Evolutionary conservation across 2,797 vertebrate species (phyloP).

Genomic region (Ispidina lecontei): DNA sequence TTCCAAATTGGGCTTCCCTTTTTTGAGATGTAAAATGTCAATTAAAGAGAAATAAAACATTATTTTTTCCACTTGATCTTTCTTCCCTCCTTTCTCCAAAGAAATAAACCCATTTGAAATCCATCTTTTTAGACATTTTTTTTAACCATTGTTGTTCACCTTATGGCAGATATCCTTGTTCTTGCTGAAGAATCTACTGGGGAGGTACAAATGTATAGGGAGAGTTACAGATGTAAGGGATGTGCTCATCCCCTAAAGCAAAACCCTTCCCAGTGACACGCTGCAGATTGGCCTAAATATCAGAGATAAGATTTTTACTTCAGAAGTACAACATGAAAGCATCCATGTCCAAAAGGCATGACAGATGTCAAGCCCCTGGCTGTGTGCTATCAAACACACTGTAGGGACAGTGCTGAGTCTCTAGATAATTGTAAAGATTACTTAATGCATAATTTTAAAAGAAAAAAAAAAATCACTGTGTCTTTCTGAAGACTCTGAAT

Average conservation of each 20-base stretch:
- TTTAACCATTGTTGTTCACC: not conserved
- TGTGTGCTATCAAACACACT: not conserved
- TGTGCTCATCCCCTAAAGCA: not conserved
- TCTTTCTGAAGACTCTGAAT: not conserved
- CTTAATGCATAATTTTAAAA: not conserved
- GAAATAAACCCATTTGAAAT: not conserved
- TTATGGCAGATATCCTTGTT: not conserved
- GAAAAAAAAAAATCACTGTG: not conserved
- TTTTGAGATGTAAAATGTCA: slow-evolving; percentile 12
- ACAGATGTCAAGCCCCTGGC: not conserved
- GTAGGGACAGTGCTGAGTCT: not conserved
- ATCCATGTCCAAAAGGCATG: not conserved
- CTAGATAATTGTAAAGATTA: not conserved
- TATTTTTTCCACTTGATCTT: not conserved
- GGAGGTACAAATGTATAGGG: not conserved
- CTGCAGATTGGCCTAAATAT: not conserved
- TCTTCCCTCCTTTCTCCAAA: not conserved
- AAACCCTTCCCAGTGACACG: not conserved
- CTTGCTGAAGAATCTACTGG: not conserved
- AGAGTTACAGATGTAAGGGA: not conserved
- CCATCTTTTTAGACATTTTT: not conserved
- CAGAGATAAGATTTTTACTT: not conserved
- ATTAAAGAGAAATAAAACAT: not conserved
- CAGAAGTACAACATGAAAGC: not conserved
- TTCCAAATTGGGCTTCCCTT: slow-evolving; percentile 35